A percentile compares a stretch with the other conserved stretches of the same genome.
These are phyloP conservation scores for Decapterus maruadsi DNA, from an alignment of 2,797 vertebrate species.

Conservation along the genomic window DNA sequence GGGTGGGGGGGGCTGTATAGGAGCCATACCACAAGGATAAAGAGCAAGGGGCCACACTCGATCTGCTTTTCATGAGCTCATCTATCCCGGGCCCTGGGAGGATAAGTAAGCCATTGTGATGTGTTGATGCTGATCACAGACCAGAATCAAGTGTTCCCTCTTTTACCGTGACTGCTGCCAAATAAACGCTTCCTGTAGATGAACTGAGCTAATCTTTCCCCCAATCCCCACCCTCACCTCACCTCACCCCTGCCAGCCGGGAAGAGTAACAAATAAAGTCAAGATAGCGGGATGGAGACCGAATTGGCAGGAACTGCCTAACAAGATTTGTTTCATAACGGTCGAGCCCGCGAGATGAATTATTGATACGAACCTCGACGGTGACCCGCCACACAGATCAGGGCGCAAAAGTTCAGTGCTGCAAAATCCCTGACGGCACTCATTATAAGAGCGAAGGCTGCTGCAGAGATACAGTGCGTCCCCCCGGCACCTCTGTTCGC, in stretches of 20 bases:
- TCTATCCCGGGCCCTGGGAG: slow-evolving; percentile 35
- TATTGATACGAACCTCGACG: slow-evolving; percentile 80
- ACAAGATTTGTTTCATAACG: slow-evolving; percentile 78
- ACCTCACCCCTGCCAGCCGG: slow-evolving; percentile 3
- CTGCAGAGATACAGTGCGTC: slow-evolving; percentile 62
- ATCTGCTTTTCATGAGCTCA: slow-evolving; percentile 52
- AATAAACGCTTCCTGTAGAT: slow-evolving; percentile 58
- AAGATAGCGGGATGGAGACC: slow-evolving; percentile 47
- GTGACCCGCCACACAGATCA: slow-evolving; percentile 75
- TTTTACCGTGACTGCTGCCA: slow-evolving; percentile 27
- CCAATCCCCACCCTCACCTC: not conserved
- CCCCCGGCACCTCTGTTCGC: slow-evolving; percentile 46
- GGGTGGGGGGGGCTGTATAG: slow-evolving; percentile 39
- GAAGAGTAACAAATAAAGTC: slow-evolving; percentile 43
- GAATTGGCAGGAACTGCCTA: slow-evolving; percentile 62
- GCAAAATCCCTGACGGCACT: slow-evolving; percentile 77
- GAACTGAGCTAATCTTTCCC: slow-evolving; percentile 54
- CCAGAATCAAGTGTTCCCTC: slow-evolving; percentile 18
- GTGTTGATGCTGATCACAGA: slow-evolving; percentile 15
- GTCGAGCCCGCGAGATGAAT: slow-evolving; percentile 75
- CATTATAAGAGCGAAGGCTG: slow-evolving; percentile 66
- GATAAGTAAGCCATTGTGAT: slow-evolving; percentile 36
- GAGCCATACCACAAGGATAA: slow-evolving; percentile 57
- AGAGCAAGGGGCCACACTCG: slow-evolving; percentile 53
- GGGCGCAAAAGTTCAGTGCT: slow-evolving; percentile 72